Conservation (phyloP, 2,113 vertebrate genomes). For the Steatornis caripensis region DNA sequence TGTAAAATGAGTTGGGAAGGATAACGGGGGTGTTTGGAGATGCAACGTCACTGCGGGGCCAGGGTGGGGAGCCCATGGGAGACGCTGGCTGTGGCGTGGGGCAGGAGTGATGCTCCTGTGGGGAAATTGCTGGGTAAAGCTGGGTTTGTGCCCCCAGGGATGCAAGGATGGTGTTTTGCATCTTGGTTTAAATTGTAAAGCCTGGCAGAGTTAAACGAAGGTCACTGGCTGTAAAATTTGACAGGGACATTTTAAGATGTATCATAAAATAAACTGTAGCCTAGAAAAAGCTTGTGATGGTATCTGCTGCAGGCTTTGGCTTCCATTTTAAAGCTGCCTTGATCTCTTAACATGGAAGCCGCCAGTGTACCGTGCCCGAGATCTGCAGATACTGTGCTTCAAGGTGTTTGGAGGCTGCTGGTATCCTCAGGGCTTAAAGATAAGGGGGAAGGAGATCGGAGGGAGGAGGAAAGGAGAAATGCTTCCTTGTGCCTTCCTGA, state of each 20-base stretch:
- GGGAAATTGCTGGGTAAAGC: not conserved
- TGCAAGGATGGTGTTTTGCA: not conserved
- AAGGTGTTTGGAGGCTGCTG: not conserved
- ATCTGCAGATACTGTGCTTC: not conserved
- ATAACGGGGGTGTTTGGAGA: not conserved
- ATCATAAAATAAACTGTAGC: not conserved
- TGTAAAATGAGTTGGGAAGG: not conserved
- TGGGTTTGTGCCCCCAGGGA: not conserved
- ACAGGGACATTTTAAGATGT: not conserved
- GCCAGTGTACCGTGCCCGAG: not conserved
- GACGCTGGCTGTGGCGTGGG: rapidly evolving
- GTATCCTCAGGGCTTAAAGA: not conserved
- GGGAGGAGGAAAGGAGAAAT: not conserved
- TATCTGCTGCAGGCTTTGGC: not conserved
- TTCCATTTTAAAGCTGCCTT: not conserved
- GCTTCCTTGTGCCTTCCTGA: not conserved
- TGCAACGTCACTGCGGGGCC: rapidly evolving
- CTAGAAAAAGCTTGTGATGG: not conserved
- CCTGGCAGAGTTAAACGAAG: not conserved
- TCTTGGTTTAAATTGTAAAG: not conserved
- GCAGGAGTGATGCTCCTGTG: not conserved
- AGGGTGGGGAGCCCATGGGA: rapidly evolving
- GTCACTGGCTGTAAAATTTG: not conserved
- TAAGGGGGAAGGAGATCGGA: not conserved
- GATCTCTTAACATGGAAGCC: not conserved